Conservation (phyloP, 2,113 vertebrate genomes). For the Otolemur garnettii region DNA sequence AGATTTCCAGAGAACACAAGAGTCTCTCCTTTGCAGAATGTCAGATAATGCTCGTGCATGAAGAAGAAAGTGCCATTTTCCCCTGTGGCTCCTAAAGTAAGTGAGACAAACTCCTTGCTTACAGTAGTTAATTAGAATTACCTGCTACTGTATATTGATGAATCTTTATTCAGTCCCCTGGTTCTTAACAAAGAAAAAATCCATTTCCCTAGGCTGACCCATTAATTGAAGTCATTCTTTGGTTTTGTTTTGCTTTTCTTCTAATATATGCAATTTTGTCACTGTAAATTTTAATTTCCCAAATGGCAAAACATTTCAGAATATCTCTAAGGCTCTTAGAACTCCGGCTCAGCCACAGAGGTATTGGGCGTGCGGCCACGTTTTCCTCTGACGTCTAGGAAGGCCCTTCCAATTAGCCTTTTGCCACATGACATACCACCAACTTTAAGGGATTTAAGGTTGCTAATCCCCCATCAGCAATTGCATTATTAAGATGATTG, state of each 20-base stretch:
- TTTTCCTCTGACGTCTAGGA: constrained; percentile 58
- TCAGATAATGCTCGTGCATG: constrained; percentile 35
- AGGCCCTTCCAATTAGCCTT: constrained; percentile 82
- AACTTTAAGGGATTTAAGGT: constrained; percentile 64
- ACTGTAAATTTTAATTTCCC: constrained; percentile 86
- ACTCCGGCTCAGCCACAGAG: constrained; percentile 59
- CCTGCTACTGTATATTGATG: constrained; percentile 68
- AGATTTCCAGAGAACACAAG: background rate
- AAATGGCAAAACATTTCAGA: constrained; percentile 78
- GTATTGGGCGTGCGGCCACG: background rate
- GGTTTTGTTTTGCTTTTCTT: constrained; percentile 74
- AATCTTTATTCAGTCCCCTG: constrained; percentile 78
- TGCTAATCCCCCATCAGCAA: constrained; percentile 69
- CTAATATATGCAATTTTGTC: constrained; percentile 80
- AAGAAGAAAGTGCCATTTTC: constrained; percentile 54
- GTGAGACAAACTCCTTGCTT: constrained; percentile 80
- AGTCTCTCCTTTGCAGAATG: background rate
- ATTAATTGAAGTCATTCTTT: constrained; percentile 84
- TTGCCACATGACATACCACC: constrained; percentile 63
- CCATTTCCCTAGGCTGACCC: constrained; percentile 82
- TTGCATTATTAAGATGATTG: constrained; percentile 66
- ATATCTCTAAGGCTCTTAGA: constrained; percentile 66
- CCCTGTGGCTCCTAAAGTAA: constrained; percentile 67
- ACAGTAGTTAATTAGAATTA: constrained; percentile 83
- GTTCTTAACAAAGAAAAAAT: constrained; percentile 82